Evolutionary conservation across 2,797 vertebrate genomes (phyloP).

Genomic region (Gymnocypris eckloni): DNA sequence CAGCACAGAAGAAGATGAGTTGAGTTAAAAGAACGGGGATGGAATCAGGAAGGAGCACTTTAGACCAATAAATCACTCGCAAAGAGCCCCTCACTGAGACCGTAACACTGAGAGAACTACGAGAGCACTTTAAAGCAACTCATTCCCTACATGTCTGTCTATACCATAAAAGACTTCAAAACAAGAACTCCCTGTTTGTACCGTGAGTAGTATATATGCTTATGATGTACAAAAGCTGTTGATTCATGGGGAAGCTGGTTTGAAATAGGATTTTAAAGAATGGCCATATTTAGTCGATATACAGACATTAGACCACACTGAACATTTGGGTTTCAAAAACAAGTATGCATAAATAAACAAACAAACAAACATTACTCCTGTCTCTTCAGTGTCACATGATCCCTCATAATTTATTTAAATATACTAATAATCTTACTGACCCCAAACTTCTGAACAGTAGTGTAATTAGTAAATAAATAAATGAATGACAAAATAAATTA

Average conservation of each 20-base stretch:
- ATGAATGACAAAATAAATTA: background rate
- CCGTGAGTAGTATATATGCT: background rate
- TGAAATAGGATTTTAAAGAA: background rate
- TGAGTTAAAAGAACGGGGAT: constrained; percentile 39
- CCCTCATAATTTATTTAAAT: background rate
- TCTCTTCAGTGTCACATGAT: background rate
- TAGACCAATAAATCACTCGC: constrained; percentile 52
- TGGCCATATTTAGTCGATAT: background rate
- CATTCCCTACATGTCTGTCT: constrained; percentile 30
- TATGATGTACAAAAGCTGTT: background rate
- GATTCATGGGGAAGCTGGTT: background rate
- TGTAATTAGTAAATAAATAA: background rate
- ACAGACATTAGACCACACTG: background rate
- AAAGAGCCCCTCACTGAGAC: constrained; percentile 27
- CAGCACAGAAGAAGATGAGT: constrained; percentile 10
- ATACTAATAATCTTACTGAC: background rate
- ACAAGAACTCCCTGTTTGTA: background rate
- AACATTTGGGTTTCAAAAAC: no score
- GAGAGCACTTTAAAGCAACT: constrained; percentile 52
- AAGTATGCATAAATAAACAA: no score
- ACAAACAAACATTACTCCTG: background rate
- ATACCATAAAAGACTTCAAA: constrained; percentile 29
- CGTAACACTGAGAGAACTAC: constrained; percentile 29
- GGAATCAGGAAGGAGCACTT: constrained; percentile 50
- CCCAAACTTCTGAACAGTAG: background rate